Evolutionary conservation across 2,888 invertebrate genomes (phyloP), one percentile per base, ranked within the genome.

Genomic region (Nomada ruficornis): DNA sequence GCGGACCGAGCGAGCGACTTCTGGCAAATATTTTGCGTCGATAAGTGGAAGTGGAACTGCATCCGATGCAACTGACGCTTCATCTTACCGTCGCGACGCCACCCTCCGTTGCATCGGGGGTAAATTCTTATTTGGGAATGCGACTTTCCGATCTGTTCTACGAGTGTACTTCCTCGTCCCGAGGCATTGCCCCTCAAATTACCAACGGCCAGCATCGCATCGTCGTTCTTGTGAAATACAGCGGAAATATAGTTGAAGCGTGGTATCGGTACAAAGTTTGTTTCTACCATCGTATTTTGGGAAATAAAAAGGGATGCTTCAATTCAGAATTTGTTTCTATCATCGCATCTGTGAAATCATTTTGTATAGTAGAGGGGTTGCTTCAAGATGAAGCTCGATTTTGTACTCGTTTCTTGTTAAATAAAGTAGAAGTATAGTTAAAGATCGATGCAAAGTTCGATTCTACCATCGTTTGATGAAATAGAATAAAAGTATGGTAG

Each of bases 1-100:
- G 57, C 42, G 69, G 64, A n/a, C 50, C 26, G 60, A 63, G 47
- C 20, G 23, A 77, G 36, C 78, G 75, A 74, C 67, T 86, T 82
- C 76, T 68, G 65, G 73, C 77, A 79, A 80, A 83, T 86, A 84
- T 82, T 86, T 86, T 80, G 78, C 72, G 78, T 77, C 77, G 74
- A 84, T 81, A 77, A 74, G 76, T 73, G 67, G 80, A 80, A 80
- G 63, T 71, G 62, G 50, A 62, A 42, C 68, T 70, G 84, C 80
- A 78, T 77, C 74, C 72, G 71, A 63, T 54, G 71, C 70, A 42
- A 54, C 72, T 69, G 74, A 86, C 80, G 70, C 36, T 64, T 54
- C 36, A 7, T 44, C 44, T 3, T 15, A 36, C 73, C 77, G 26
- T 44, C n/a, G 52, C 42, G 42, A 26, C 80, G 18, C 55, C 26